Conservation (phyloP, 2,888 invertebrate genomes). For the Arrhopalites spinosus region DNA sequence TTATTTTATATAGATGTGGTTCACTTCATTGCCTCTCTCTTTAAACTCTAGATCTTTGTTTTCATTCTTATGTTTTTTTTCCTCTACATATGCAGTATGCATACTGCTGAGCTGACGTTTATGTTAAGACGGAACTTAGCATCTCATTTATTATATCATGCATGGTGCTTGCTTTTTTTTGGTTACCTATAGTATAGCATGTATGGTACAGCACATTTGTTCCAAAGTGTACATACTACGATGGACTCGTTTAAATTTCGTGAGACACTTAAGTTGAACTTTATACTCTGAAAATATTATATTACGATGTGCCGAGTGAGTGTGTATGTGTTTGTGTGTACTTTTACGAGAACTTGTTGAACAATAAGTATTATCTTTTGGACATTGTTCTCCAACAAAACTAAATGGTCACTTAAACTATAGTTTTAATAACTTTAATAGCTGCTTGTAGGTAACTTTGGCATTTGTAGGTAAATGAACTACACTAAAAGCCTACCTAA, state of each 20-base stretch:
- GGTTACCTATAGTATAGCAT: too few species aligned
- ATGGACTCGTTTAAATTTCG: not conserved
- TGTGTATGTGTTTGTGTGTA: not conserved
- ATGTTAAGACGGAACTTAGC: not conserved
- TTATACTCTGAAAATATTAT: too few species aligned
- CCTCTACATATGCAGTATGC: not conserved
- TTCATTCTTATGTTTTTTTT: not conserved
- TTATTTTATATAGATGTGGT: too few species aligned
- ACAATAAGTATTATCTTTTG: conserved; percentile 25
- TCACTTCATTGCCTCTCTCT: too few species aligned
- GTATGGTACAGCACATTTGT: not conserved
- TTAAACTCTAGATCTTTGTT: too few species aligned
- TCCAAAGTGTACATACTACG: not conserved
- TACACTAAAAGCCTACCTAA: not conserved
- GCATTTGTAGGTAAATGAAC: not conserved
- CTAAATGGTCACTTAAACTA: conserved; percentile 12
- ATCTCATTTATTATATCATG: conserved; percentile 7
- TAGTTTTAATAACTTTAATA: conserved; percentile 20
- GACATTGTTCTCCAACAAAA: conserved; percentile 28
- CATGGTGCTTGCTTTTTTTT: not conserved
- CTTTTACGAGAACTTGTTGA: conserved; percentile 26
- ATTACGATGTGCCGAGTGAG: too few species aligned
- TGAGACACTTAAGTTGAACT: not conserved
- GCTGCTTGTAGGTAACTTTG: not conserved
- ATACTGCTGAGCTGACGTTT: not conserved